Evolutionary conservation across 2,888 invertebrate species (phyloP).

Genomic region (Troides aeacus): DNA sequence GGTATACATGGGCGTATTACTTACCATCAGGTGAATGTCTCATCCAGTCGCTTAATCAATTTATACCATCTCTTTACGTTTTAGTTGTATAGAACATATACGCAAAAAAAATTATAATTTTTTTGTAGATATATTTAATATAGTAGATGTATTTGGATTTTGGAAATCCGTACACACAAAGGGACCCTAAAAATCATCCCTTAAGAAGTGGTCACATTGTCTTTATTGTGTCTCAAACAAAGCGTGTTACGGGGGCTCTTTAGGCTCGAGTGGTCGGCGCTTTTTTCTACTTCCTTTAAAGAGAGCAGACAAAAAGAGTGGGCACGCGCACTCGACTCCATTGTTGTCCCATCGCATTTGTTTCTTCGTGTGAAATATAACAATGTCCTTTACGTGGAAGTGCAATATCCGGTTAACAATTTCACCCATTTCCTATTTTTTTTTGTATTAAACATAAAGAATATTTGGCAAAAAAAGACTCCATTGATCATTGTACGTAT

Average conservation of each 20-base stretch:
- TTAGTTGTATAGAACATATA: too few relatives aligned
- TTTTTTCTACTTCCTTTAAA: slow-evolving; percentile 53
- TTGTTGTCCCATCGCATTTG: slow-evolving; percentile 39
- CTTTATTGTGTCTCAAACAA: slow-evolving; percentile 53
- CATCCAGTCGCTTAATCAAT: too few relatives aligned
- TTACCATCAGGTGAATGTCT: too few relatives aligned
- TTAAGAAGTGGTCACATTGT: slow-evolving; percentile 50
- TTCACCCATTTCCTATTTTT: slow-evolving; percentile 24
- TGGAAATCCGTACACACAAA: not conserved
- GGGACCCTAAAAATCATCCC: slow-evolving; percentile 36
- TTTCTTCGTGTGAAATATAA: slow-evolving; percentile 52
- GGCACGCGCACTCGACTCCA: slow-evolving; percentile 66
- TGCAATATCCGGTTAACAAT: slow-evolving; percentile 61
- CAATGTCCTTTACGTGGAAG: slow-evolving; percentile 68
- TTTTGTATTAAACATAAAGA: not conserved
- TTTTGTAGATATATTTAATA: not conserved
- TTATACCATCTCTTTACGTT: too few relatives aligned
- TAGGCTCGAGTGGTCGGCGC: slow-evolving; percentile 63
- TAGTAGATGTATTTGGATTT: not conserved
- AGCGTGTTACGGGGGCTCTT: slow-evolving; percentile 49
- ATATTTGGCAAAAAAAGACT: not conserved
- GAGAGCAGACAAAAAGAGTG: slow-evolving; percentile 39
- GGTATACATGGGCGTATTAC: too few relatives aligned
- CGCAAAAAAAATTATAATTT: not conserved
- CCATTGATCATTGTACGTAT: not conserved